Evolutionary conservation across 2,113 vertebrate genomes (phyloP).

Genomic region (Rynchops niger): DNA sequence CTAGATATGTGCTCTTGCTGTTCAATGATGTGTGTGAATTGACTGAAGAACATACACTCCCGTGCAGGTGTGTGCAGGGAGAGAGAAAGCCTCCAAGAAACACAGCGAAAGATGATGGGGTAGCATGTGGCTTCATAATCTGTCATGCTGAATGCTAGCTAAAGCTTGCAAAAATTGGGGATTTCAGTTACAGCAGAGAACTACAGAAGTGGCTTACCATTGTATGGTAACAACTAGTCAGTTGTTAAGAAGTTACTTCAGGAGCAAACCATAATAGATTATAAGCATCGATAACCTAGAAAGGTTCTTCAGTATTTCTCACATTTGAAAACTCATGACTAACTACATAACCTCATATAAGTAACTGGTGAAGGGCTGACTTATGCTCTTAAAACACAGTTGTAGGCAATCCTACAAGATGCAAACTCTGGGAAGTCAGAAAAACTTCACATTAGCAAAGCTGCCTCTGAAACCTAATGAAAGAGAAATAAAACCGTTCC

Average conservation of each 20-base stretch:
- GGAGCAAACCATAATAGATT: slow-evolving; percentile 17
- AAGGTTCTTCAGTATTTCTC: neutral
- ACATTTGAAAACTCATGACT: neutral
- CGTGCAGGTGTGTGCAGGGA: neutral
- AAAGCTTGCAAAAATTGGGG: slow-evolving; percentile 37
- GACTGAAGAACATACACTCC: slow-evolving; percentile 8
- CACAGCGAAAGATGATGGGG: slow-evolving; percentile 23
- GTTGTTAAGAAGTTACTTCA: slow-evolving; percentile 43
- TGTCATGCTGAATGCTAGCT: slow-evolving; percentile 37
- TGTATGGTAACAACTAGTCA: slow-evolving; percentile 7
- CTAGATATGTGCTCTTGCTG: slow-evolving; percentile 36
- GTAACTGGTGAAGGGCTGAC: neutral
- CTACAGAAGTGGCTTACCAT: slow-evolving; percentile 1
- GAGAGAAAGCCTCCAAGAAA: slow-evolving; percentile 39
- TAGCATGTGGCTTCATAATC: slow-evolving; percentile 41
- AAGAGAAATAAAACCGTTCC: neutral
- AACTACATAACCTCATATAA: neutral
- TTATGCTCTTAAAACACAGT: neutral
- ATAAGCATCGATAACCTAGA: neutral
- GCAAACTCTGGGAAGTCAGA: neutral
- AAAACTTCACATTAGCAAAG: neutral
- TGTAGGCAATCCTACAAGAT: neutral
- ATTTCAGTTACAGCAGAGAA: slow-evolving; percentile 42
- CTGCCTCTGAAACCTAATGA: neutral
- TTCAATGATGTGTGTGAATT: slow-evolving; percentile 61